Percentiles rank a stretch among this genome's conserved stretches.
Conservation (phyloP, 2,113 vertebrate species). For the Chionodraco myersi region DNA sequence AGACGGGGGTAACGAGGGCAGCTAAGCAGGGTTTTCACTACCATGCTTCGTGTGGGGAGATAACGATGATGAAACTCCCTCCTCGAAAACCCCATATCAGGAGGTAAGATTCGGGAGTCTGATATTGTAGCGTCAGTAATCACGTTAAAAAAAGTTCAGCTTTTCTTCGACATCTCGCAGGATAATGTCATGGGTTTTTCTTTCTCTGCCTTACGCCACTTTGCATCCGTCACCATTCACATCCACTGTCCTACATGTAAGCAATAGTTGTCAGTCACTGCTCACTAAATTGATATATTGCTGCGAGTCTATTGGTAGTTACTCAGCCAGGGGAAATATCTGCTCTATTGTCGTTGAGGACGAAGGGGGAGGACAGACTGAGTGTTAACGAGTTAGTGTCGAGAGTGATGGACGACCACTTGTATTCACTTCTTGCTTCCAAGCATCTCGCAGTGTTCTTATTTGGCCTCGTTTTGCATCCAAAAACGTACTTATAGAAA, state of each 20-base stretch:
- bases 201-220: constrained; percentile 25
- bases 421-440: constrained; percentile 36
- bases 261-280: constrained; percentile 13
- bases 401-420: constrained; percentile 36
- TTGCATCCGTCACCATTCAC: constrained; percentile 12
- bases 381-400: constrained; percentile 44
- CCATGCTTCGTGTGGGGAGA: constrained; percentile 66
- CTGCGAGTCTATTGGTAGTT: constrained; percentile 39
- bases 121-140: constrained; percentile 37
- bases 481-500: not conserved
- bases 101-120: constrained; percentile 28
- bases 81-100: not conserved
- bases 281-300: constrained; percentile 42
- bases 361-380: constrained; percentile 4
- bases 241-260: not conserved
- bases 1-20: constrained; percentile 63
- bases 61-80: constrained; percentile 47
- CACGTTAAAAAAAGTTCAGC: constrained; percentile 22
- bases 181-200: not conserved
- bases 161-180: constrained; percentile 5
- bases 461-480: not conserved
- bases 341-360: constrained; percentile 45
- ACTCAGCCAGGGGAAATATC: constrained; percentile 55
- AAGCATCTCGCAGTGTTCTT: constrained; percentile 6
- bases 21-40: constrained; percentile 57